Percentiles rank a stretch among this genome's conserved stretches.
Evolutionary conservation across 1,140 invertebrate species (phyloP).

Genomic region (Argopecten irradians): DNA sequence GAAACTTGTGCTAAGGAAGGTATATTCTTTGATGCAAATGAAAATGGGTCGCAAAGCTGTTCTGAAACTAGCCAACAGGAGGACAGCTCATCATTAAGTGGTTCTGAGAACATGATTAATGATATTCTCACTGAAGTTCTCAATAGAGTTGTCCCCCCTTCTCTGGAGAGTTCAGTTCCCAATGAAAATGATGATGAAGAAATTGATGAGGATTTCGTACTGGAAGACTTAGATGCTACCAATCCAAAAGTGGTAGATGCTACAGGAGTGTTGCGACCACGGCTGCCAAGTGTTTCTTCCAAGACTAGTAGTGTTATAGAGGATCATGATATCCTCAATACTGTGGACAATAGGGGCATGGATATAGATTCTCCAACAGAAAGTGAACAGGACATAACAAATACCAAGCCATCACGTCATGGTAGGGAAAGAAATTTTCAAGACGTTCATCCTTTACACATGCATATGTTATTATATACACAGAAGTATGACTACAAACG

Average conservation of each 20-base stretch:
- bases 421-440: constrained; percentile 70
- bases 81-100: background rate
- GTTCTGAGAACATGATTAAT: constrained; percentile 77
- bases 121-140: constrained; percentile 81
- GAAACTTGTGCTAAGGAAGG: constrained; percentile 75
- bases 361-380: constrained; percentile 66
- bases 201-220: background rate
- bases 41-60: constrained; percentile 24
- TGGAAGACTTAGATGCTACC: background rate
- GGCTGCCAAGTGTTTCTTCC: constrained; percentile 53
- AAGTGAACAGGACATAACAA: constrained; percentile 64
- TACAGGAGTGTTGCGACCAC: constrained; percentile 13
- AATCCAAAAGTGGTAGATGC: background rate
- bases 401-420: constrained; percentile 68
- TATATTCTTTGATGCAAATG: constrained; percentile 71
- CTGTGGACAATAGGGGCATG: constrained; percentile 60
- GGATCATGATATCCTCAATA: constrained; percentile 67
- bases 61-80: background rate
- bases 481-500: constrained; percentile 88
- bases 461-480: constrained; percentile 89
- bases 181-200: background rate
- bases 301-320: constrained; percentile 56
- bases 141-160: constrained; percentile 74
- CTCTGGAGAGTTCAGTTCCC: background rate
- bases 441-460: constrained; percentile 86